Conservation (phyloP, 2,797 vertebrate genomes). For the Bucorvus abyssinicus region DNA sequence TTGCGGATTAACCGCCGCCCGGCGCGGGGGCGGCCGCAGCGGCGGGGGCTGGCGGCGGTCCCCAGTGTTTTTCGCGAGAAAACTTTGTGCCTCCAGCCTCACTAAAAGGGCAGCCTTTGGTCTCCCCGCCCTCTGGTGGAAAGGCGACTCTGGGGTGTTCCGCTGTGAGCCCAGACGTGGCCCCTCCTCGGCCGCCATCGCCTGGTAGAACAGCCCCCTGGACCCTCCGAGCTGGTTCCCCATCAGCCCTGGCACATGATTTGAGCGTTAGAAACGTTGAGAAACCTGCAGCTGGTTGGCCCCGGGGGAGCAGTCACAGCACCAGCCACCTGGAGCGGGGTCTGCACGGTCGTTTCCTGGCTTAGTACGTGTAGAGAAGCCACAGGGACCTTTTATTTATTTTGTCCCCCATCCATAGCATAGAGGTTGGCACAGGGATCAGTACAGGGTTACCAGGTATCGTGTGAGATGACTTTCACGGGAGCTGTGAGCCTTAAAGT, state of each 20-base stretch:
- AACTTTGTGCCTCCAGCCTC: not conserved
- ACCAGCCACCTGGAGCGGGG: not conserved
- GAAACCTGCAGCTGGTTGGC: not conserved
- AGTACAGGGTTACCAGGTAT: not conserved
- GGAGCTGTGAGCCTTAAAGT: not conserved
- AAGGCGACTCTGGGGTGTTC: rapidly evolving
- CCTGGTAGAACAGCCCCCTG: rapidly evolving
- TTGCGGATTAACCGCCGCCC: no score
- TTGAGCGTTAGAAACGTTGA: not conserved
- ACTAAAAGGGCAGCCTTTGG: not conserved
- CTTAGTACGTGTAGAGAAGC: not conserved
- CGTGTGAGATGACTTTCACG: not conserved
- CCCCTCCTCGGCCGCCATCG: rapidly evolving
- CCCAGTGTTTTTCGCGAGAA: rapidly evolving
- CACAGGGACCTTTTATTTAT: no score
- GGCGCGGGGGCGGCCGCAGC: not conserved
- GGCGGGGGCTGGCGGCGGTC: not conserved
- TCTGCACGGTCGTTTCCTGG: not conserved
- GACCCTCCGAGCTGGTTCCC: not conserved
- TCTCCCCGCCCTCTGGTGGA: not conserved
- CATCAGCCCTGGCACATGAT: rapidly evolving
- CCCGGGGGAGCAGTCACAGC: not conserved
- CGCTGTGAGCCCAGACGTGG: not conserved
- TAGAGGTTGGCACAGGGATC: not conserved
- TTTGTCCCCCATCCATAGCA: not conserved